A percentile compares a stretch with the other conserved stretches of the same genome.
Conservation (phyloP, 92 coral and sea anemone genomes). For the Epizoanthus rinbou region DNA sequence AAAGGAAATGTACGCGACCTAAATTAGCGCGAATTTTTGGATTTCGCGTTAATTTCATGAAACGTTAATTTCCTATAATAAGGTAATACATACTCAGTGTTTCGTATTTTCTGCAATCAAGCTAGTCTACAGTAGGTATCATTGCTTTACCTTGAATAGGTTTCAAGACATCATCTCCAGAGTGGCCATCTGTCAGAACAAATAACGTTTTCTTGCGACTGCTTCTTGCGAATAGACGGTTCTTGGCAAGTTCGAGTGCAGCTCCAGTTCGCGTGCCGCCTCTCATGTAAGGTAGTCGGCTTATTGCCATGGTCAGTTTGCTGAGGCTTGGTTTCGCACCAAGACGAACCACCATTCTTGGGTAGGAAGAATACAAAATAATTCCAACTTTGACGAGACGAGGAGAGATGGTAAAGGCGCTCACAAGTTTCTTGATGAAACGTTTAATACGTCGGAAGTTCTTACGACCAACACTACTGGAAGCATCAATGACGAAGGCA, state of each 20-base stretch:
- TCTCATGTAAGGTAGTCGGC: constrained; percentile 44
- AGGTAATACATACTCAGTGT: too few relatives aligned
- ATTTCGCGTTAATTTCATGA: too few relatives aligned
- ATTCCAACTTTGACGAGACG: constrained; percentile 61
- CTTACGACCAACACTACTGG: constrained; percentile 49
- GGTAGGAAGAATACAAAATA: constrained; percentile 56
- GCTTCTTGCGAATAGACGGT: constrained; percentile 57
- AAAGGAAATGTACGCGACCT: too few relatives aligned
- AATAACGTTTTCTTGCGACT: constrained; percentile 55
- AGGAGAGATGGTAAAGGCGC: constrained; percentile 60
- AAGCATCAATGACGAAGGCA: constrained; percentile 81
- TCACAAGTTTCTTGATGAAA: constrained; percentile 56
- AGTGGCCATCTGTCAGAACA: constrained; percentile 56
- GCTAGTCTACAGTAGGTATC: too few relatives aligned
- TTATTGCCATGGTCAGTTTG: constrained; percentile 52
- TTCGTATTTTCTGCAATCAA: too few relatives aligned
- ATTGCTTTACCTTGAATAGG: constrained; percentile 53
- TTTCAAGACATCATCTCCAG: constrained; percentile 57
- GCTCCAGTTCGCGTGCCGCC: constrained; percentile 70
- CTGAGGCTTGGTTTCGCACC: constrained; percentile 52
- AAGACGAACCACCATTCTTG: constrained; percentile 56
- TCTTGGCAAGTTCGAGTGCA: constrained; percentile 52
- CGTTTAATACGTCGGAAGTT: constrained; percentile 53
- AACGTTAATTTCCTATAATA: too few relatives aligned
- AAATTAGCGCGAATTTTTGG: too few relatives aligned